Percentiles rank a stretch among this genome's conserved stretches.
These are phyloP conservation scores for Anhinga rufa DNA, from an alignment of 2,113 vertebrate genomes.

Conservation along the genomic window DNA sequence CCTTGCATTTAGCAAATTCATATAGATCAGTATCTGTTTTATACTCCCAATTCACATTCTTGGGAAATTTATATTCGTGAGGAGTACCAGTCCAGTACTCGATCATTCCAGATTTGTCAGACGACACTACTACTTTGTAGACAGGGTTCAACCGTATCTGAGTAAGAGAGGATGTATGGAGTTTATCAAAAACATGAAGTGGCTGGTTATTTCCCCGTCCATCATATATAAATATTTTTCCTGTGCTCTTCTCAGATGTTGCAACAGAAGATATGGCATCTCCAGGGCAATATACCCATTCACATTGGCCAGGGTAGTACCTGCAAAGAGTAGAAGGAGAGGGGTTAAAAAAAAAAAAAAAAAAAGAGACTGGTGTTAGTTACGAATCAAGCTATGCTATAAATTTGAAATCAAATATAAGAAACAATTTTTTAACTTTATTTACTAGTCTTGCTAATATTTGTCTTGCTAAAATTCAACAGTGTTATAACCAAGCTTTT, in stretches of 20 bases:
- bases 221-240: slow-evolving; percentile 95
- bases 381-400: neutral
- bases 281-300: slow-evolving; percentile 96
- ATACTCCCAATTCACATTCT: slow-evolving; percentile 89
- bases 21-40: slow-evolving; percentile 98
- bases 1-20: slow-evolving; percentile 95
- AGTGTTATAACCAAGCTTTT: neutral
- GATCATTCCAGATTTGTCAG: slow-evolving; percentile 95
- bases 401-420: neutral
- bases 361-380: neutral
- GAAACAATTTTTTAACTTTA: neutral
- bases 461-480: neutral
- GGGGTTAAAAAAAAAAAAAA: too few species aligned
- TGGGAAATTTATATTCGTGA: slow-evolving; percentile 90
- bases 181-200: slow-evolving; percentile 89
- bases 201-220: slow-evolving; percentile 88
- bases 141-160: slow-evolving; percentile 88
- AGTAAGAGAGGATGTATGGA: slow-evolving; percentile 86
- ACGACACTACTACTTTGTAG: slow-evolving; percentile 89
- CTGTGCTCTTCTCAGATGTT: slow-evolving; percentile 93
- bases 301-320: slow-evolving; percentile 90
- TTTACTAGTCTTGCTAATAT: too few species aligned
- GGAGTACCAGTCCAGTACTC: slow-evolving; percentile 97
- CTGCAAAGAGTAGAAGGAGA: slow-evolving; percentile 58
- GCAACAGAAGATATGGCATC: slow-evolving; percentile 95